Evolutionary conservation across 2,113 vertebrate genomes (phyloP).

Genomic region (Ceyx cyanopectus): DNA sequence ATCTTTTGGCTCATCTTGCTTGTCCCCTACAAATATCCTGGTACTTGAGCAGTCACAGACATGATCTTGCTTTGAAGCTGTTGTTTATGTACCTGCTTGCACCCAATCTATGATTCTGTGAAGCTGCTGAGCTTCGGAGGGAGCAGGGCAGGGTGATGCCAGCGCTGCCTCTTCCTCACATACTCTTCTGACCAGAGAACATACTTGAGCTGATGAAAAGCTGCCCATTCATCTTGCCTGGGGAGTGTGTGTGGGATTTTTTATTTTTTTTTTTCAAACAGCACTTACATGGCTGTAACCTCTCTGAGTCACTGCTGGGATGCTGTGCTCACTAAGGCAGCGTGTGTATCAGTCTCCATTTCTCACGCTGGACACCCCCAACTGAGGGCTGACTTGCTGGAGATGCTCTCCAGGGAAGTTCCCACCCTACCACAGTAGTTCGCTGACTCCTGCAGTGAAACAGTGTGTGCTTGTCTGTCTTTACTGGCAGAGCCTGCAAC

Average conservation of each 20-base stretch:
- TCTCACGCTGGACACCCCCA: not conserved
- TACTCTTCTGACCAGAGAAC: not conserved
- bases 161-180: not conserved
- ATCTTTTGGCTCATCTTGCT: not conserved
- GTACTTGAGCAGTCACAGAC: not conserved
- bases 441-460: not conserved
- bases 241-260: not conserved
- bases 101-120: too few species aligned
- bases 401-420: not conserved
- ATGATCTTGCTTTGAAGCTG: not conserved
- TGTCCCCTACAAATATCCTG: not conserved
- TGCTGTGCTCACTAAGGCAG: not conserved
- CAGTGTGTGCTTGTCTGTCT: not conserved
- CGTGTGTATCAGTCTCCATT: not conserved
- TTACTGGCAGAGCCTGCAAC: not conserved
- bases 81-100: not conserved
- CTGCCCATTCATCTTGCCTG: not conserved
- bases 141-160: not conserved
- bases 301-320: not conserved
- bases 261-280: not conserved
- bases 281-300: not conserved
- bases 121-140: not conserved
- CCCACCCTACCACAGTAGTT: not conserved
- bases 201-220: not conserved
- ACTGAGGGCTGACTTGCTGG: not conserved